Evolutionary conservation across 1,140 invertebrate species (phyloP).

Genomic region (Aphelinus atriplicis): DNA sequence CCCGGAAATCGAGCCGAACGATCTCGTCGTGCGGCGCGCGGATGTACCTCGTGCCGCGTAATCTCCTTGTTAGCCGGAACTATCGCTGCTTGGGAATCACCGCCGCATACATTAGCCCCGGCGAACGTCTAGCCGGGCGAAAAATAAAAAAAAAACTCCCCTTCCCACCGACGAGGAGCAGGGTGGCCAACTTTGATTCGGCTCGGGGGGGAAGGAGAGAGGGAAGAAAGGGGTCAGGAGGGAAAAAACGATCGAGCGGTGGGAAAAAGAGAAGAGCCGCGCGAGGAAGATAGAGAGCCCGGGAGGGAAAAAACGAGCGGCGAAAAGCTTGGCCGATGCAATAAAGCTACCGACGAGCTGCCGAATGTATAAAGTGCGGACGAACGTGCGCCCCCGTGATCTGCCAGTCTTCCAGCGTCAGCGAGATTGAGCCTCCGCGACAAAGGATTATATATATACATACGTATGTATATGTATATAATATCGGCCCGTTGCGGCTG

Average conservation of each 20-base stretch:
- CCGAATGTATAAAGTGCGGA: background rate
- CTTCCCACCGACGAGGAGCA: no score
- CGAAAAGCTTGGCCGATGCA: no score
- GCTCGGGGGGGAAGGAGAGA: no score
- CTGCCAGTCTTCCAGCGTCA: background rate
- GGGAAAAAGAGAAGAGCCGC: background rate
- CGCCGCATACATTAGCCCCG: no score
- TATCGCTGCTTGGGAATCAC: background rate
- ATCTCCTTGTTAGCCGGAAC: conserved; percentile 9
- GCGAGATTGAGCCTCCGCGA: background rate
- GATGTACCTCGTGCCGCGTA: background rate
- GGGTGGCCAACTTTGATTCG: no score
- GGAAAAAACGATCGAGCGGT: background rate
- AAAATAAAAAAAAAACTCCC: no score
- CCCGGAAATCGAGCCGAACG: conserved; percentile 3
- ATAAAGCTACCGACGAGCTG: no score
- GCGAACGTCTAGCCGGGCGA: no score
- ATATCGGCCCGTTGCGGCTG: no score
- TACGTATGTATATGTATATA: no score
- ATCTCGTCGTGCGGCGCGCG: background rate
- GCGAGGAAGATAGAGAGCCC: no score
- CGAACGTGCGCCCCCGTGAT: background rate
- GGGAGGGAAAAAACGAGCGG: no score
- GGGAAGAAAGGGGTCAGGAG: background rate
- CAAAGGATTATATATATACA: conserved; percentile 12